Percentiles rank a stretch among this genome's conserved stretches.
Evolutionary conservation across 2,797 vertebrate genomes (phyloP).

Genomic region (Paedocypris micromegethes): DNA sequence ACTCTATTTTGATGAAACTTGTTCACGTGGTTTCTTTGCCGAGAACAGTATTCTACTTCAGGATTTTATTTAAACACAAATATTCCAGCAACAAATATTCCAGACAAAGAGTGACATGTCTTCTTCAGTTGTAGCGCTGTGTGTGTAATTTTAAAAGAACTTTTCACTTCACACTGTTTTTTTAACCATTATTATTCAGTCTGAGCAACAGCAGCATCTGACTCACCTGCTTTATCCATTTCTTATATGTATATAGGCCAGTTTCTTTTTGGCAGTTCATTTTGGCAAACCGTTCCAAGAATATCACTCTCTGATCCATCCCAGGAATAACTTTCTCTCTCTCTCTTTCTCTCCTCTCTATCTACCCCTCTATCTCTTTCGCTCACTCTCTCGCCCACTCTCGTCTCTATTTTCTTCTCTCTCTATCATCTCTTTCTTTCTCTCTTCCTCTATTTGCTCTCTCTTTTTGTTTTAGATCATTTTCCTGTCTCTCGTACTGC

Average conservation of each 20-base stretch:
- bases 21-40: too few relatives aligned
- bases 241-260: conserved; percentile 30
- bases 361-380: background rate
- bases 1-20: too few relatives aligned
- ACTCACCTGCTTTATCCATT: conserved; percentile 18
- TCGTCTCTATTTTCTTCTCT: background rate
- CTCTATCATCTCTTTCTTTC: conserved; percentile 12
- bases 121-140: too few relatives aligned
- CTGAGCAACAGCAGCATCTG: conserved; percentile 27
- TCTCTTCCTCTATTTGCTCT: too few relatives aligned
- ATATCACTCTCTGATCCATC: background rate
- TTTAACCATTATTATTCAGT: background rate
- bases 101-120: too few relatives aligned
- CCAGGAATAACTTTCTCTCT: background rate
- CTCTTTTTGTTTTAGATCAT: too few relatives aligned
- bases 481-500: too few relatives aligned
- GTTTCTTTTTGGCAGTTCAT: conserved; percentile 26
- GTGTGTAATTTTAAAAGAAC: background rate
- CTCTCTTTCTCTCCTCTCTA: background rate
- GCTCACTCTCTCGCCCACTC: background rate
- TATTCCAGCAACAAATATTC: too few relatives aligned
- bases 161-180: conserved; percentile 16
- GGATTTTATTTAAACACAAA: too few relatives aligned
- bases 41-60: too few relatives aligned
- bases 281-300: conserved; percentile 10